Base-by-base conservation (phyloP, 2,797 vertebrate species). In the Channa striata region DNA sequence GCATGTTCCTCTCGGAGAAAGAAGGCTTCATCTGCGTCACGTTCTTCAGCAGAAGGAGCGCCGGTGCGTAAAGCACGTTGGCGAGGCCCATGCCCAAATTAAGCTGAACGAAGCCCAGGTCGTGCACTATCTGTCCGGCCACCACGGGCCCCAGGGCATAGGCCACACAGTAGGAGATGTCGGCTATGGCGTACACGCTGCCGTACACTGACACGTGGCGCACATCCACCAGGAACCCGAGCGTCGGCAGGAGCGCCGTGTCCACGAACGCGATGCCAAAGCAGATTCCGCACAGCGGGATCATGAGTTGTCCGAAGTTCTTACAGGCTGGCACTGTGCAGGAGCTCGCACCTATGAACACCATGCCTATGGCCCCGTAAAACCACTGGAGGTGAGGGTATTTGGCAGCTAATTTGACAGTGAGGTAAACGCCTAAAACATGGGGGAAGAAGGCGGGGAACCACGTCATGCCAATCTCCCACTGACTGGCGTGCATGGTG, bases 231-330 rank as follows among this genome's bases (percentile, higher is more conserved):
- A 99, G 94, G 85, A 99, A 98, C 50, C 91, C 98, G 40, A 99
- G 93, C 1, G 97, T 99, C 56, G 98, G 98, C 82, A 99, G 86
- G 54, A 99, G 94, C 59, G 98, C 98, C 0, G 98, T 99, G 93
- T 99, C 98, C 70, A 99, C 98, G 44, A 99, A 91, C 33, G 98
- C 98, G 2, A 99, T 99, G 85, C 98, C 98, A 0, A 99, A 99
- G 86, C 97, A 99, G 85, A 99, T 96, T 76, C 97, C 97, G n/a
- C 97, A 99, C 69, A 99, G 92, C n/a, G 97, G 96, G 51, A 96
- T 52, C 68, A 98, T 96, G 6, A 99, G 94, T 78, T 98, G 94
- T 6, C 93, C 94, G 49, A 99, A 99, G 93, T 93, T 98, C 86
- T 94, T 95, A 83, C 98, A 99, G 65, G 96, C 97, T 0, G 98